Conservation (phyloP, 23 tunicate species). For the Oikopleura albicans region DNA sequence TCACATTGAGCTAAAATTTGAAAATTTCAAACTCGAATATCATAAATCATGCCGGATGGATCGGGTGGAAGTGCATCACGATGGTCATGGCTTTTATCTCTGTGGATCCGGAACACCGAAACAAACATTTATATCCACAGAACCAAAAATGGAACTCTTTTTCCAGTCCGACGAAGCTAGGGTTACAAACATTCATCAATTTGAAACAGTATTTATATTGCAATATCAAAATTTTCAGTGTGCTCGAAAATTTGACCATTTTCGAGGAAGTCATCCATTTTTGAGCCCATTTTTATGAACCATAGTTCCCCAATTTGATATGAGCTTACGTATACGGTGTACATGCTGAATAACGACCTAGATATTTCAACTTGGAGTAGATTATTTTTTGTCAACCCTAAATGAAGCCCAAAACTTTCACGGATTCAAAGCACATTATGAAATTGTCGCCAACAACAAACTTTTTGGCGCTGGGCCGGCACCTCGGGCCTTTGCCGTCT, state of each 20-base stretch:
- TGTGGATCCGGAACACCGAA: neutral
- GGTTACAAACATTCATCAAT: too few species aligned
- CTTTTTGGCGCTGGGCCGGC: neutral
- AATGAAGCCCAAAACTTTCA: neutral
- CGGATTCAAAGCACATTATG: neutral
- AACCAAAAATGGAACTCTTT: neutral
- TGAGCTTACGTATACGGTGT: too few species aligned
- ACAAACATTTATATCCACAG: neutral
- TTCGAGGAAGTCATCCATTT: too few species aligned
- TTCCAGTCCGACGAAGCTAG: neutral
- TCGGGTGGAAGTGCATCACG: constrained; percentile 9
- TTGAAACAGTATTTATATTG: too few species aligned
- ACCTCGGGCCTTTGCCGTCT: neutral
- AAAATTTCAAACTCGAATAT: neutral
- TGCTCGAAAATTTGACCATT: too few species aligned
- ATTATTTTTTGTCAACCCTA: too few species aligned
- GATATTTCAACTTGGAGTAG: too few species aligned
- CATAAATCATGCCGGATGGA: neutral
- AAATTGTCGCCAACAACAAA: neutral
- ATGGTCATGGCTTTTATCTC: neutral
- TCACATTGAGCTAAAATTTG: neutral
- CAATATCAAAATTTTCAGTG: too few species aligned
- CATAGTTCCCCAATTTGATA: too few species aligned
- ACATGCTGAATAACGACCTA: too few species aligned
- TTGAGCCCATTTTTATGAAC: too few species aligned